Evolutionary conservation across 2,113 vertebrate species (phyloP), one percentile per base, ranked within the genome.

Genomic region (Rhombomys opimus): DNA sequence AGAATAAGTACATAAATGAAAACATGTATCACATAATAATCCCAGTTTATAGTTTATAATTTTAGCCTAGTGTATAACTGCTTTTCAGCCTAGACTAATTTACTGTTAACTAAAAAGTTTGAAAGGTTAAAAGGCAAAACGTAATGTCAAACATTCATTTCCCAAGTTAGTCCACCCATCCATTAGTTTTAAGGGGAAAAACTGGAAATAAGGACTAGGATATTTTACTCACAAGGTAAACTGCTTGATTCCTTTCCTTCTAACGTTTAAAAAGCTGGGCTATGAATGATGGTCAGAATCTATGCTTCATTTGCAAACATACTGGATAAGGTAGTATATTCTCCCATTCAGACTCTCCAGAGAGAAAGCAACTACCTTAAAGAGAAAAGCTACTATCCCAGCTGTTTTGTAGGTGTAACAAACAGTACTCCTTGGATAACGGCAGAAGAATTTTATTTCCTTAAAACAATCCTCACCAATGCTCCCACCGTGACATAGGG

Each of bases 1-100:
- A 91, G 87, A 96, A 87, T 22, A 93, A 96, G 90, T 32, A 73
- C 84, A 73, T 25, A 90, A 97, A 81, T 22, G 32, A 30, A 89
- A 86, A 88, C 61, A 17, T 14, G 27, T 13, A 85, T 30, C 38
- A 88, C 61, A 38, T 3, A 30, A 38, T 20, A 72, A 95, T 77
- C 4, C 54, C 89, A 87, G 73, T 97, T 91, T 41, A 27, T 15
- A 41, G 30, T 63, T 63, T 46, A 41, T 41, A 27, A 41, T 10
- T 63, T 82, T 68, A 94, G 27, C 22, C n/a, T 85, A 75, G 2
- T 23, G 76, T 59, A 50, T 59, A 11, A 80, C 63, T 91, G 35
- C 54, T 81, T 86, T 96, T 91, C 89, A 87, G 18, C 84, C 50
- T 92, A 65, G 17, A 65, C 65, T 95, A 90, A 93, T 68, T 80